These are phyloP conservation scores for Drosophila ironensis DNA, from an alignment of 1,140 invertebrate species.

Conservation along the genomic window DNA sequence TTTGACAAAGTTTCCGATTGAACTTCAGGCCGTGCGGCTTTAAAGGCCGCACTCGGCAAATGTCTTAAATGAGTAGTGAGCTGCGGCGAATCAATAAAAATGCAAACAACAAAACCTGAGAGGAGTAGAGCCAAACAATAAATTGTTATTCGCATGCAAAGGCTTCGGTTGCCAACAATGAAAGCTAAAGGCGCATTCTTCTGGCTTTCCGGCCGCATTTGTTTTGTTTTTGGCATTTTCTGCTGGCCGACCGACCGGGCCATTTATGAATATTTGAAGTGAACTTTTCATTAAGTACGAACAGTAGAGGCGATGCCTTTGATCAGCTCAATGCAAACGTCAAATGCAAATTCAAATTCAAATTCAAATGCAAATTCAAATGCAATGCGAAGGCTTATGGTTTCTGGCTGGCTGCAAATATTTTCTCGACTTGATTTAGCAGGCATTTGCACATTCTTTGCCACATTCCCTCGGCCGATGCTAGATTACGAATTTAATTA, in stretches of 20 bases:
- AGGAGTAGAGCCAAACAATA: conserved; percentile 16
- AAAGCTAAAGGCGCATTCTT: conserved; percentile 13
- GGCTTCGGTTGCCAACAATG: conserved; percentile 13
- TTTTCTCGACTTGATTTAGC: conserved; percentile 21
- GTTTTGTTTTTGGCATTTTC: conserved; percentile 14
- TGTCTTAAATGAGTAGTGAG: conserved; percentile 22
- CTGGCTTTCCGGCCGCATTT: conserved; percentile 9
- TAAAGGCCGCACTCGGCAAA: not conserved
- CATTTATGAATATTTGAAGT: conserved; percentile 41
- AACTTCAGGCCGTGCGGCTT: conserved; percentile 38
- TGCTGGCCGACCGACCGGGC: not conserved
- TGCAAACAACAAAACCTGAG: not conserved
- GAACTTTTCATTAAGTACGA: conserved; percentile 27
- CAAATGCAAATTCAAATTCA: too few relatives aligned
- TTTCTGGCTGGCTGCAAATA: not conserved
- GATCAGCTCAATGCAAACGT: conserved; percentile 22
- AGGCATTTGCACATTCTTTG: conserved; percentile 4
- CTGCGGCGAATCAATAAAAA: conserved; percentile 7
- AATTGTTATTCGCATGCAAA: conserved; percentile 39
- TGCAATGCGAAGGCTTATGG: conserved; percentile 1
- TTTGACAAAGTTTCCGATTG: conserved; percentile 75
- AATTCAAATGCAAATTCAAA: too few relatives aligned
- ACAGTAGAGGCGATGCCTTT: conserved; percentile 23
- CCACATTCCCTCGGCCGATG: conserved; percentile 18
- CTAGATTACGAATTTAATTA: conserved; percentile 44